A percentile compares a stretch with the other conserved stretches of the same genome.
phyloP scores from a whole-genome alignment of 2,113 vertebrate species.

The Chaetops frenatus region DNA sequence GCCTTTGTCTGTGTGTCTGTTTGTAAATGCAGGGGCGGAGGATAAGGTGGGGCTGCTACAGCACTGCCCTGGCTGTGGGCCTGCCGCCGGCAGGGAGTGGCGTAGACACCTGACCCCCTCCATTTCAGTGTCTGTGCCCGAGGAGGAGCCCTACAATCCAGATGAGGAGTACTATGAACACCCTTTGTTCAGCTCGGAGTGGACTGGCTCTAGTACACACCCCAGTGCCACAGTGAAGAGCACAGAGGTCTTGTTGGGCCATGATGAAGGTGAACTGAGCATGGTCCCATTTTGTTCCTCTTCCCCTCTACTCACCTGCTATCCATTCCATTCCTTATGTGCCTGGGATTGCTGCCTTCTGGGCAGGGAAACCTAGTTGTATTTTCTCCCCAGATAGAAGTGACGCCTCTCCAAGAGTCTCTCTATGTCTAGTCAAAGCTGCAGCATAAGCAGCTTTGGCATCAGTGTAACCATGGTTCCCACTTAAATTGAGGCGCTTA shows the following conservation, averaged over 20 bases:
- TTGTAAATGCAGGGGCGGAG: slow-evolving; percentile 93
- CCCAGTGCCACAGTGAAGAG: slow-evolving; percentile 80
- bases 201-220: slow-evolving; percentile 81
- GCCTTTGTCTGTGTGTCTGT: slow-evolving; percentile 93
- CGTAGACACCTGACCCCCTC: slow-evolving; percentile 85
- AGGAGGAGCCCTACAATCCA: slow-evolving; percentile 89
- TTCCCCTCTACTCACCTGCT: background rate
- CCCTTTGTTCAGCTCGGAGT: slow-evolving; percentile 92
- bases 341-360: background rate
- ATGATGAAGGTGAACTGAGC: slow-evolving; percentile 91
- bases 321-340: slow-evolving; percentile 3
- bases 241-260: slow-evolving; percentile 81
- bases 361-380: background rate
- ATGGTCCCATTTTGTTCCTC: slow-evolving; percentile 80
- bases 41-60: slow-evolving; percentile 87
- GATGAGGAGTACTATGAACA: slow-evolving; percentile 94
- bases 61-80: slow-evolving; percentile 78
- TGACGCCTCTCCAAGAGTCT: background rate
- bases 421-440: background rate
- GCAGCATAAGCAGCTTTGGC: background rate
- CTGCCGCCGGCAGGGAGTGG: slow-evolving; percentile 73
- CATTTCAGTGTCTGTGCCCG: slow-evolving; percentile 91
- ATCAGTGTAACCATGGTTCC: background rate
- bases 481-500: background rate
- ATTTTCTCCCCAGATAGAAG: slow-evolving; percentile 51